Evolutionary conservation across 2,113 vertebrate species (phyloP).

Genomic region (Ophiodon elongatus): DNA sequence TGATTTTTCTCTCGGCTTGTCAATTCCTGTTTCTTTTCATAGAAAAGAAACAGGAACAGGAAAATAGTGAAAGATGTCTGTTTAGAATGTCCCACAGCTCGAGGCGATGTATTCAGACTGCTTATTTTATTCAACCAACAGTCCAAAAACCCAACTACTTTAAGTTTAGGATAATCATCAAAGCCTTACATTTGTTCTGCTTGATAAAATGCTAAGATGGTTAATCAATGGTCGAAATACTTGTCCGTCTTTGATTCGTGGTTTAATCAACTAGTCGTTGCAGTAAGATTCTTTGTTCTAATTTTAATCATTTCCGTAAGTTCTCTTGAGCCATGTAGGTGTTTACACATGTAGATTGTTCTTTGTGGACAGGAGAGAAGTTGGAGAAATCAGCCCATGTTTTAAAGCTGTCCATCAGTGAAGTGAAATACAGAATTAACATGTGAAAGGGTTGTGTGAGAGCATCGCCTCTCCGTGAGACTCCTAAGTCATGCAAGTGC

Average conservation of each 20-base stretch:
- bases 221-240: not conserved
- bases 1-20: not conserved
- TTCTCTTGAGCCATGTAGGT: not conserved
- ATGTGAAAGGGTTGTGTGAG: constrained; percentile 53
- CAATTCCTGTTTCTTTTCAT: no score
- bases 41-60: no score
- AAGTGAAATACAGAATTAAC: constrained; percentile 44
- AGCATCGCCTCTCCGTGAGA: constrained; percentile 17
- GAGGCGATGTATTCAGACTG: not conserved
- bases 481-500: constrained; percentile 39
- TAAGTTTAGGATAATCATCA: not conserved
- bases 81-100: not conserved
- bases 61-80: not conserved
- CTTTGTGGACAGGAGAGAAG: not conserved
- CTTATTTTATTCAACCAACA: not conserved
- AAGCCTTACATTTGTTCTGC: not conserved
- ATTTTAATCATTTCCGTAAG: not conserved
- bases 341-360: not conserved
- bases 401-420: constrained; percentile 16
- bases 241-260: not conserved
- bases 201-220: not conserved
- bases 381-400: not conserved
- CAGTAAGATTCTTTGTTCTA: not conserved
- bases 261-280: not conserved
- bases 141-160: not conserved